Evolutionary conservation across 2,888 invertebrate species (phyloP).

Genomic region (Drosophila cracens): DNA sequence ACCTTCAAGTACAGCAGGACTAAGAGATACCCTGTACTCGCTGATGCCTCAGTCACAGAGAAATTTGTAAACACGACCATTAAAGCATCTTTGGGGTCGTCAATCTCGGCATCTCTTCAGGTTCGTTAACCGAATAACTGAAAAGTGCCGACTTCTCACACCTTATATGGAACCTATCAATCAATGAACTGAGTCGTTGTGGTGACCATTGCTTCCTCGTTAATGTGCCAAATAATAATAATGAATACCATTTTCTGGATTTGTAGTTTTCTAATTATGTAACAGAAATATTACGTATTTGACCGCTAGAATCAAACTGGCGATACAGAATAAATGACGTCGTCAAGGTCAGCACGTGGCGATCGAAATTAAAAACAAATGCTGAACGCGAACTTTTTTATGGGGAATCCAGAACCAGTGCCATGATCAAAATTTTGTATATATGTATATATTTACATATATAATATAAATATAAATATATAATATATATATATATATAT

Average conservation of each 20-base stretch:
- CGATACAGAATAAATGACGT: conserved; percentile 71
- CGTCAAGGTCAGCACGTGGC: conserved; percentile 67
- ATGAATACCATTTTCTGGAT: neutral
- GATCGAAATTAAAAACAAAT: conserved; percentile 33
- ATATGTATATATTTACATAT: neutral
- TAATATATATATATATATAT: neutral
- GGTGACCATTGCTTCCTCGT: neutral
- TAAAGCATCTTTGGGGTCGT: neutral
- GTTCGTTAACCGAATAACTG: neutral
- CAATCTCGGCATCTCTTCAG: neutral
- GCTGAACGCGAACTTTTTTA: conserved; percentile 15
- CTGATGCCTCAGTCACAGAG: neutral
- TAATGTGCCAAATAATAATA: neutral
- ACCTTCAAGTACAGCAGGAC: neutral
- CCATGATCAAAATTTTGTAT: neutral
- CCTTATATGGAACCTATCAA: neutral
- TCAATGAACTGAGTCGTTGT: neutral
- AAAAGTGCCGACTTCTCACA: neutral
- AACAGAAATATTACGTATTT: conserved; percentile 52
- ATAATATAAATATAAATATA: neutral
- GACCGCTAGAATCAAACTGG: conserved; percentile 51
- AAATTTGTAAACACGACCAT: neutral
- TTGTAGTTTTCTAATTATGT: neutral
- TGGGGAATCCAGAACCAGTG: conserved; percentile 25
- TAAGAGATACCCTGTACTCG: neutral